Conservation (phyloP, 1,140 invertebrate genomes). For the Luehdorfia chinensis region DNA sequence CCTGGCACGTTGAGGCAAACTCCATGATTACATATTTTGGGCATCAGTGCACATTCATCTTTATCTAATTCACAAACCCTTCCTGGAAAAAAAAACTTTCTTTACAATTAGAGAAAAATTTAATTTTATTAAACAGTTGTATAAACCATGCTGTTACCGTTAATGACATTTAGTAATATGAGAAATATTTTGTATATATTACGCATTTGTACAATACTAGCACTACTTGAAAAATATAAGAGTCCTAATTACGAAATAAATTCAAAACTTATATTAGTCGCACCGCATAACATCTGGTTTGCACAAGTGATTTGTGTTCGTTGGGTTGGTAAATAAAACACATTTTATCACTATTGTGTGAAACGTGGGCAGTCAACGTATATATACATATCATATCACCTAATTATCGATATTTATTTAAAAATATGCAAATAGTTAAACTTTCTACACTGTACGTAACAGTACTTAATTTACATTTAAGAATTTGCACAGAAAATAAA, state of each 20-base stretch:
- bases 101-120: neutral
- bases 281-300: constrained; percentile 25
- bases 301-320: constrained; percentile 39
- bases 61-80: constrained; percentile 85
- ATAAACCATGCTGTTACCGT: constrained; percentile 7
- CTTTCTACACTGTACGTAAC: constrained; percentile 1
- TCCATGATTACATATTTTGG: constrained; percentile 86
- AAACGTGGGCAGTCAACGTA: constrained; percentile 1
- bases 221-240: constrained; percentile 1
- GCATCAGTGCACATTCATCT: constrained; percentile 85
- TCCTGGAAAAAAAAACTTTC: constrained; percentile 72
- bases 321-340: constrained; percentile 2
- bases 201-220: constrained; percentile 1
- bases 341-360: constrained; percentile 4
- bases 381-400: constrained; percentile 13
- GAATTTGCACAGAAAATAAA: neutral
- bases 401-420: constrained; percentile 17
- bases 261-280: constrained; percentile 14
- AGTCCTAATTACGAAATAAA: constrained; percentile 13
- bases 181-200: constrained; percentile 12
- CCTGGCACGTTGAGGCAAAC: constrained; percentile 88
- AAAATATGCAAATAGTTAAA: constrained; percentile 13
- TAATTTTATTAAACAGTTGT: neutral
- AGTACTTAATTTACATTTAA: neutral
- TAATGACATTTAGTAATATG: constrained; percentile 8